These are phyloP conservation scores for Hirudinaria manillensis DNA, from an alignment of 2,888 invertebrate species.

Conservation along the genomic window DNA sequence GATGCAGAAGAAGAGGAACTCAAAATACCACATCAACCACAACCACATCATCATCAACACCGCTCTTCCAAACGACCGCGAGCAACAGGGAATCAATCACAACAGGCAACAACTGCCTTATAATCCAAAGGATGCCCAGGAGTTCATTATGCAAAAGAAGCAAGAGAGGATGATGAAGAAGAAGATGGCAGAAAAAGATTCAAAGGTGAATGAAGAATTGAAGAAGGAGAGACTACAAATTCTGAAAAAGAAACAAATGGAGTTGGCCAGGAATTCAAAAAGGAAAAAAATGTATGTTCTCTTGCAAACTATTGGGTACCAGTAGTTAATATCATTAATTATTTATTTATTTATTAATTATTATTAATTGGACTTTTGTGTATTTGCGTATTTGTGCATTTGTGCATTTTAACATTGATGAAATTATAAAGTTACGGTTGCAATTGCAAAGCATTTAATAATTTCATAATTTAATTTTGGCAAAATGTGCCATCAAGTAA, in stretches of 20 bases:
- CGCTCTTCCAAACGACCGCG: background rate
- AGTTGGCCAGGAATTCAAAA: background rate
- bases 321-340: no score
- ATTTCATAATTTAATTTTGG: no score
- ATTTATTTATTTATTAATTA: no score
- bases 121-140: background rate
- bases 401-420: no score
- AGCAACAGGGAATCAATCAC: background rate
- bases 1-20: conserved; percentile 1
- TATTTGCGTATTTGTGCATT: background rate
- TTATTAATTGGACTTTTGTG: background rate
- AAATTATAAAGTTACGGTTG: no score
- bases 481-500: no score
- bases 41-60: background rate
- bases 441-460: no score
- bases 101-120: background rate
- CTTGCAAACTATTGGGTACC: no score
- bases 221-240: background rate
- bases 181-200: background rate
- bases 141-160: background rate
- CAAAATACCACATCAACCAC: background rate
- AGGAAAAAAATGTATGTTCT: background rate
- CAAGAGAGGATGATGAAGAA: conserved; percentile 8
- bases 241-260: background rate
- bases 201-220: background rate